A percentile compares a stretch with the other conserved stretches of the same genome.
Evolutionary conservation across 1,140 invertebrate genomes (phyloP).

Genomic region (Sycobia sp.): DNA sequence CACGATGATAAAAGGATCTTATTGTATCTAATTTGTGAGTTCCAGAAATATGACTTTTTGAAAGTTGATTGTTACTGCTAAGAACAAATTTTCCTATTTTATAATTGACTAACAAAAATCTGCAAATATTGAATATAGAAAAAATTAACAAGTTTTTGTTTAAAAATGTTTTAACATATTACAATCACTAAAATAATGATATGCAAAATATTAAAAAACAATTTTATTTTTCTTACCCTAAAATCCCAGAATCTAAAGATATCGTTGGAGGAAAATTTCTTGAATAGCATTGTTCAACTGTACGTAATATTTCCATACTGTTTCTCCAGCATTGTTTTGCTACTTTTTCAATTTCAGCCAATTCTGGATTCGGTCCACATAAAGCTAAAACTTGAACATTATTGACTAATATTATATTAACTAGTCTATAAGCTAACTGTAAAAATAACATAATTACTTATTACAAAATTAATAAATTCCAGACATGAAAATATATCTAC

Average conservation of each 20-base stretch:
- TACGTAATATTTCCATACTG: conserved; percentile 69
- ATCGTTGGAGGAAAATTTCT: conserved; percentile 69
- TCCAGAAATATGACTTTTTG: conserved; percentile 61
- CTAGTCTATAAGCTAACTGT: conserved; percentile 80
- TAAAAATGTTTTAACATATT: conserved; percentile 6
- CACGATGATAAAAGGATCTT: conserved; percentile 74
- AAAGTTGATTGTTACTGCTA: conserved; percentile 66
- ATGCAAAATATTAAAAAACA: neutral
- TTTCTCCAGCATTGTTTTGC: conserved; percentile 76
- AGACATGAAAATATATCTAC: conserved; percentile 29
- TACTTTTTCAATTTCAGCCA: conserved; percentile 74
- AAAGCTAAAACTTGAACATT: conserved; percentile 77
- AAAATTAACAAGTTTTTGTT: neutral
- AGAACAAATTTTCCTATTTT: conserved; percentile 71
- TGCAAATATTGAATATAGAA: conserved; percentile 49
- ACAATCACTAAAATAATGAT: too few species aligned
- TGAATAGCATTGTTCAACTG: conserved; percentile 67
- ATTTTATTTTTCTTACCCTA: conserved; percentile 63
- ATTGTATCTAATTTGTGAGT: conserved; percentile 72
- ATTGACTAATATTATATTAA: conserved; percentile 75
- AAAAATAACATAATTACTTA: conserved; percentile 36
- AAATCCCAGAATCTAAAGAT: conserved; percentile 67
- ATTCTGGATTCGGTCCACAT: conserved; percentile 76
- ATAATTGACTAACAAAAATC: conserved; percentile 73
- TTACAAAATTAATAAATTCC: neutral